These are phyloP conservation scores for Arvicanthis niloticus DNA, from an alignment of 2,113 vertebrate genomes.

Conservation along the genomic window DNA sequence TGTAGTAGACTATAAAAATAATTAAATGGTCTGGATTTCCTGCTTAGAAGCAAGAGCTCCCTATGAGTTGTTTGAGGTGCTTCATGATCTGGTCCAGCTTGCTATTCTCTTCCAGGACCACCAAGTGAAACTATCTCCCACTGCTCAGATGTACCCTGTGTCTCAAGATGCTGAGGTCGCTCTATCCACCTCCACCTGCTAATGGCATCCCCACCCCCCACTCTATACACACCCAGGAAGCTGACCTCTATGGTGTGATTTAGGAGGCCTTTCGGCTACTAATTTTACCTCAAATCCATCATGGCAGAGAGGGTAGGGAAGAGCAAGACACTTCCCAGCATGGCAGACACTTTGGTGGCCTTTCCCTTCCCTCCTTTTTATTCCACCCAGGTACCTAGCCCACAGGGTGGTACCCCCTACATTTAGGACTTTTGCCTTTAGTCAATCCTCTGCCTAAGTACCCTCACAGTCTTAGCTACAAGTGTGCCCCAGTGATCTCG, in stretches of 20 bases:
- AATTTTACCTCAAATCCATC: background rate
- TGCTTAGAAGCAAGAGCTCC: constrained; percentile 56
- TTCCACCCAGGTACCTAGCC: too few relatives aligned
- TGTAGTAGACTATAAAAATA: constrained; percentile 76
- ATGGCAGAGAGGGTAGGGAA: background rate
- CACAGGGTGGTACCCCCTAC: background rate
- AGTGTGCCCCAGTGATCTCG: background rate
- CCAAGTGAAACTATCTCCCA: background rate
- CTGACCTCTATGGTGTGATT: background rate
- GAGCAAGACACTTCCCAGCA: background rate
- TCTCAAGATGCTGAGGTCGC: background rate
- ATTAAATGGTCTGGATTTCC: constrained; percentile 65
- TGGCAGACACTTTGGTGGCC: background rate
- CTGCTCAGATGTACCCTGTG: background rate
- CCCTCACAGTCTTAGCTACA: background rate
- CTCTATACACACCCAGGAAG: background rate
- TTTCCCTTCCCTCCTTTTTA: background rate
- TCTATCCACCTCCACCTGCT: constrained; percentile 20
- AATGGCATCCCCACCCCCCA: background rate
- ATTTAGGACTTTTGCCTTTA: background rate
- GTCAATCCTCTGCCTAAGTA: background rate
- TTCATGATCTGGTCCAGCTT: constrained; percentile 4
- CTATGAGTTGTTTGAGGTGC: constrained; percentile 37
- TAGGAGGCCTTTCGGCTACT: background rate
- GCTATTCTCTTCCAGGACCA: background rate